These are phyloP conservation scores for Conomelus anceps DNA, from an alignment of 2,888 invertebrate genomes.

Conservation along the genomic window DNA sequence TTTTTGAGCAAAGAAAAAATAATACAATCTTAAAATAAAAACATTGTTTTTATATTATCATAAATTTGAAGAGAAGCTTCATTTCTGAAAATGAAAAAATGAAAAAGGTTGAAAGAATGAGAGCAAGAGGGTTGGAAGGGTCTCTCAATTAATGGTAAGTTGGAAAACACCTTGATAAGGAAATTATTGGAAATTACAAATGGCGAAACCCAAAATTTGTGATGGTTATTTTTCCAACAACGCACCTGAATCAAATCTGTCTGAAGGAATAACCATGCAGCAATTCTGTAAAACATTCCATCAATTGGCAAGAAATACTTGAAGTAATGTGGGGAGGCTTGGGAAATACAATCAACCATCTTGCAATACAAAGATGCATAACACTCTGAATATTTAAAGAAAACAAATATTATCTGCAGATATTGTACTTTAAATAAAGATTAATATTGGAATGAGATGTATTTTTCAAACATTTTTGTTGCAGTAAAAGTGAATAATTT, in stretches of 20 bases:
- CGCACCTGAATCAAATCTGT: background rate
- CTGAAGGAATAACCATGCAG: background rate
- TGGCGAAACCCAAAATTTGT: background rate
- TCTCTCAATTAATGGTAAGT: background rate
- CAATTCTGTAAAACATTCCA: background rate
- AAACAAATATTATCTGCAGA: too few relatives aligned
- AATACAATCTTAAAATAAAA: background rate
- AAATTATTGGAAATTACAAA: background rate
- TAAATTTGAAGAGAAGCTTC: background rate
- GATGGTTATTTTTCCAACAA: background rate
- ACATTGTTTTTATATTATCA: background rate
- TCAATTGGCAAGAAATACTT: background rate
- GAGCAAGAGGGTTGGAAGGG: background rate
- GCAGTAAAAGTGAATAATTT: too few relatives aligned
- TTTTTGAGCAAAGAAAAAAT: too few relatives aligned
- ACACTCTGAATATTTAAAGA: background rate
- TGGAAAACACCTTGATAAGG: background rate
- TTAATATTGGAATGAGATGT: too few relatives aligned
- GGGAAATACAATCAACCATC: background rate
- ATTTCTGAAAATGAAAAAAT: slow-evolving; percentile 15
- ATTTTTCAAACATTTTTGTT: too few relatives aligned
- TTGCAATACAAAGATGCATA: background rate
- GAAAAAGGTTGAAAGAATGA: slow-evolving; percentile 22
- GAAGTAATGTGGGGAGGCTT: background rate
- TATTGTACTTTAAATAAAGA: too few relatives aligned